Evolutionary conservation across 2,888 invertebrate genomes (phyloP), one percentile per base, ranked within the genome.

Genomic region (Eudasyphora cyanicolor): DNA sequence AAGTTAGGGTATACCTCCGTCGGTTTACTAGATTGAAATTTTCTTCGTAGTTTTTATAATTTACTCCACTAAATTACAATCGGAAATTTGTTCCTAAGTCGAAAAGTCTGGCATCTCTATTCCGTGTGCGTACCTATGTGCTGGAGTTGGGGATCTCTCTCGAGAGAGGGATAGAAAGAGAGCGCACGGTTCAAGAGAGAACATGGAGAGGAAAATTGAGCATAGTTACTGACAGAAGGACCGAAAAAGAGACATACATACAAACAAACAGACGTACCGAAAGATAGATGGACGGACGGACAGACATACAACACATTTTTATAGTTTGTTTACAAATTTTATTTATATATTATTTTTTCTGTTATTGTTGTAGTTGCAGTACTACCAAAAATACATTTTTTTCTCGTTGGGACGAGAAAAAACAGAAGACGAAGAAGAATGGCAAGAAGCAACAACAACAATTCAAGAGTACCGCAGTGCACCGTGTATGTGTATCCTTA

Each of bases 291-390:
- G 67, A 42, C 67, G 12, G 14, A 67, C 35, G 14, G 21, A 38
- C 64, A 38, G 19, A 64, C 67, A 67, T 38, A 38, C 38, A 67
- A 67, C 67, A 67, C 67, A 67, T 75, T 62, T 73, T 54, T 62
- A 73, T 45, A 74, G 45, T 83, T 83, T 83, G 83, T 84, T 84
- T 81, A 78, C 75, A 76, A 81, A 74, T 38, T 67, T 62, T 81
- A 64, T 51, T 78, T 83, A 64, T 73, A 67, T 69, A 73, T 78
- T 75, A 51, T 79, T 21, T 32, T 69, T 71, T 38, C n/a, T 21
- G 29, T 62, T 38, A 14, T 62, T 62, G 19, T 2, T 64, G 19
- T 64, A 17, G 38, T 67, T 67, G 67, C 67, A 64, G n/a, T n/a
- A n/a, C 64, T 64, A 64, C 38, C 64, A 64, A 64, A 64, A 64